A percentile compares a stretch with the other conserved stretches of the same genome.
These are phyloP conservation scores for Tetraneura akinire DNA, from an alignment of 1,140 invertebrate species.

Conservation along the genomic window DNA sequence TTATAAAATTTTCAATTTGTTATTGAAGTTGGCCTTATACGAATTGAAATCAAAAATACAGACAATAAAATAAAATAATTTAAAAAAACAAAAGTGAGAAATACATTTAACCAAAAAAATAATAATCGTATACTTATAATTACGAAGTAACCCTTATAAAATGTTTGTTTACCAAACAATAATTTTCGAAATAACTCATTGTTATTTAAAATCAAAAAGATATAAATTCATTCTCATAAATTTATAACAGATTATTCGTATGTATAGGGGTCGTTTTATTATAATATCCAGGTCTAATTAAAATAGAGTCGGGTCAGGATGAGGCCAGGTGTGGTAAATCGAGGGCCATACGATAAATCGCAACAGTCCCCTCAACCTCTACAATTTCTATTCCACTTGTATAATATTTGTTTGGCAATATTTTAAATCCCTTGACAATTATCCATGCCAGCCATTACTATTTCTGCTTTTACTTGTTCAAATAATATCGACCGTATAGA, in stretches of 20 bases:
- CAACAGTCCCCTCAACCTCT: neutral
- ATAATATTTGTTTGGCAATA: constrained; percentile 41
- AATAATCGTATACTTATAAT: neutral
- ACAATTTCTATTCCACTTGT: constrained; percentile 18
- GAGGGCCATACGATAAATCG: constrained; percentile 36
- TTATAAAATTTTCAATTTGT: too few species aligned
- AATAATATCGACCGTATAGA: constrained; percentile 25
- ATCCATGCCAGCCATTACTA: neutral
- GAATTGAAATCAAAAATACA: too few species aligned
- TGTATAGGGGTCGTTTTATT: neutral
- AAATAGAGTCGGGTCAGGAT: constrained; percentile 34
- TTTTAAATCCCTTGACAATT: constrained; percentile 49
- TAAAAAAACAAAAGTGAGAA: neutral
- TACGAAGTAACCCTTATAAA: neutral
- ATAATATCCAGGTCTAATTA: constrained; percentile 41
- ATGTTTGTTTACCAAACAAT: neutral
- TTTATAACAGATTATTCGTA: constrained; percentile 29
- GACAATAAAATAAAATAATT: too few species aligned
- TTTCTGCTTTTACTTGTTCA: constrained; percentile 8
- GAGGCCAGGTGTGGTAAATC: constrained; percentile 33
- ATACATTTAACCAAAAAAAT: neutral
- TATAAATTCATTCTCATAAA: neutral
- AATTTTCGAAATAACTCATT: neutral
- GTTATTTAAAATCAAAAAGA: neutral
- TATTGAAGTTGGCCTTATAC: too few species aligned